phyloP scores from a whole-genome alignment of 2,797 vertebrate genomes.

The Parotocinclus haroldoi region DNA sequence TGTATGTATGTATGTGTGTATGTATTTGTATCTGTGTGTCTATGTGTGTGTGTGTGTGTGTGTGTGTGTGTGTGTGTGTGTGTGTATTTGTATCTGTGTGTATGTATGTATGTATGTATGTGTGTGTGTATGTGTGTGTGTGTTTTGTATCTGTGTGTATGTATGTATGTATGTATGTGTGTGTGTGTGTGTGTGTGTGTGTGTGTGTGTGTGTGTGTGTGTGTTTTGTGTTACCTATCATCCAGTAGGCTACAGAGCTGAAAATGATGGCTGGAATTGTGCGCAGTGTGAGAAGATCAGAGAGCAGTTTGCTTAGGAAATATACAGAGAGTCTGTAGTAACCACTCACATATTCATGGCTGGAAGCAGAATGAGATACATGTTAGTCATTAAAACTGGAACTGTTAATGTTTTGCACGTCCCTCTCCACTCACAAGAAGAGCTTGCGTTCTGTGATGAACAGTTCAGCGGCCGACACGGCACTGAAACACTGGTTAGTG shows the following conservation, averaged over 20 bases:
- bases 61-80: no score
- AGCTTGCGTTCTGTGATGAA: slow-evolving; percentile 83
- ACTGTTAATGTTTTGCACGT: not conserved
- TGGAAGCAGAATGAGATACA: slow-evolving; percentile 46
- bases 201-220: slow-evolving; percentile 3
- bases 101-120: no score
- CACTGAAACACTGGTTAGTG: slow-evolving; percentile 81
- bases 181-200: not conserved
- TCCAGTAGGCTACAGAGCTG: slow-evolving; percentile 83
- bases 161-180: no score
- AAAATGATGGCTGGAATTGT: slow-evolving; percentile 81
- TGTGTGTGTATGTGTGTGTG: no score
- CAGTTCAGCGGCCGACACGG: slow-evolving; percentile 79
- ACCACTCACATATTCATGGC: slow-evolving; percentile 93
- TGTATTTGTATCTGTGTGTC: no score
- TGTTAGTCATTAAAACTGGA: no score
- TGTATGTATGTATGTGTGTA: no score
- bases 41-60: no score
- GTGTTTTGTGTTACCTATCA: slow-evolving; percentile 67
- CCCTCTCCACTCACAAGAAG: slow-evolving; percentile 73
- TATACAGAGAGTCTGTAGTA: slow-evolving; percentile 89
- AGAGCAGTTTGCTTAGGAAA: slow-evolving; percentile 85
- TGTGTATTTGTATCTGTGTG: no score
- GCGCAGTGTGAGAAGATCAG: slow-evolving; percentile 85
- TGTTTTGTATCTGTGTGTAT: no score